Base-by-base conservation (phyloP, 1,140 invertebrate species). In the Centruroides vittatus region DNA sequence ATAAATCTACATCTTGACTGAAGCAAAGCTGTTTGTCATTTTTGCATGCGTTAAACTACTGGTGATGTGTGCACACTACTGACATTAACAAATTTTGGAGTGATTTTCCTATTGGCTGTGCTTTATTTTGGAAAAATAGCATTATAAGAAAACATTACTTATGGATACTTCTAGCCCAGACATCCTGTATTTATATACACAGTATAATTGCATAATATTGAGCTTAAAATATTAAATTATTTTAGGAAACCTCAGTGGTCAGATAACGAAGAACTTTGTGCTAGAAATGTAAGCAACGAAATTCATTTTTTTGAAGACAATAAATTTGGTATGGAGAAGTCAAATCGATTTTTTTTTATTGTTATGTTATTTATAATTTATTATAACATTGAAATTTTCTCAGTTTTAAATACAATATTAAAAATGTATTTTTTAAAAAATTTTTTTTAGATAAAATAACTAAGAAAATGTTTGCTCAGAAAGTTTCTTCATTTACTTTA, bases 201-300 rank as follows among this genome's bases (percentile, higher is more conserved):
- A 49, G n/a, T 11, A 11, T 3, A n/a, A 10, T 11, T 49, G n/a
- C 48, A 49, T 49, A 11, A 49, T 11, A 49, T 11, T 11, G 10
- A 11, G n/a, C 48, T 11, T 10, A 49, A 49, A n/a, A 49, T 11
- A 11, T 49, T 49, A 49, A 49, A 51, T 41, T 41, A 64, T 70
- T 72, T 13, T 68, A 90, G 88, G 87, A 82, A 86, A 69, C 88
- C 88, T 36, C 82, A 87, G 61, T 94, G 89, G 89, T 86, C 85
- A 61, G 76, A 77, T 50, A 89, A 94, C 78, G 91, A 95, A 71
- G 83, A 84, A 64, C 70, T 93, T 41, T 88, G 86, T 73, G 82
- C 82, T n/a, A 75, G 89, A 66, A 80, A 85, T 68, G 76, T 86
- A 34, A 89, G 86, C 70, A 85, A 81, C 68, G 86, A 89, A 70